Evolutionary conservation across 2,113 vertebrate species (phyloP), one percentile per base, ranked within the genome.

Genomic region (Bombycilla garrulus): DNA sequence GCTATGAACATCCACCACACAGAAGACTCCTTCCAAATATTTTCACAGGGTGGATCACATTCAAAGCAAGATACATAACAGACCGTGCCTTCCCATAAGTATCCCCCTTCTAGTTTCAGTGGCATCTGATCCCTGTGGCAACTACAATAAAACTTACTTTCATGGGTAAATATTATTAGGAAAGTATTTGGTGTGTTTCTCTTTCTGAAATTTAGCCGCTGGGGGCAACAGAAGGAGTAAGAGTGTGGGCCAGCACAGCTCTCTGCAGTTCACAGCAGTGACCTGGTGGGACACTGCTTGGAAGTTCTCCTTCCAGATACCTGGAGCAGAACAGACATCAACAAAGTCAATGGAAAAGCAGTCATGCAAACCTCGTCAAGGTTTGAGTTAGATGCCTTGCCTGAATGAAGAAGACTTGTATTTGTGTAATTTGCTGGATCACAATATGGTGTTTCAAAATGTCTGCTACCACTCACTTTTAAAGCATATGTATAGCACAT

Each of bases 401-500:
- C 85, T 93, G 47, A 70, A 35, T 2, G 4, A 25, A 26, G 44
- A 88, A 69, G 78, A 77, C 33, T 91, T 77, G 60, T 86, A 77
- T 95, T 94, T 91, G 87, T 70, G 44, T 85, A 74, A 42, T 84
- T 88, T 92, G 60, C 85, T 71, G 14, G 36, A 74, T 92, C 82
- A 86, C 77, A 85, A 20, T 86, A 89, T 65, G 81, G 58, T 95
- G 58, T 79, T 83, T 92, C 90, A 90, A 93, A 95, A 93, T 88
- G 90, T 91, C 93, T 93, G 74, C 88, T 84, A 95, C 73, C 81
- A 90, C 83, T 94, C 79, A 60, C 19, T 96, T 88, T 56, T 44
- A 73, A 83, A 93, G 67, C 88, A 53, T 96, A 87, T 91, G 73
- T 81, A 78, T 58, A 78, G 60, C 51, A 26, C 62, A 90, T 83